Percentiles rank a stretch among this genome's conserved stretches.
Evolutionary conservation across 2,888 invertebrate species (phyloP).

Genomic region (Cantharis rufa): DNA sequence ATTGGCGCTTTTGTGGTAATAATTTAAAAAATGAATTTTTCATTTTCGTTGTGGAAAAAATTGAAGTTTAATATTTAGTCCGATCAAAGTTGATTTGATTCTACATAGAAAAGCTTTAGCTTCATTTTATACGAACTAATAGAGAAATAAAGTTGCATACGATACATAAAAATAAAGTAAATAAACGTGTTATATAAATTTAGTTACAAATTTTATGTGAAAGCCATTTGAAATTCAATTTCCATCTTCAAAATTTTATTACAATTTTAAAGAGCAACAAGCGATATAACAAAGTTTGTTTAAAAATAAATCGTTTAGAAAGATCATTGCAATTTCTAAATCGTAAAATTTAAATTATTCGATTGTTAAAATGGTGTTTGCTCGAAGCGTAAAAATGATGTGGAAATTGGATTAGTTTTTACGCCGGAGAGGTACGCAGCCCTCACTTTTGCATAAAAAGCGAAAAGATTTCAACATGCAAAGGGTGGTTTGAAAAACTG

Average conservation of each 20-base stretch:
- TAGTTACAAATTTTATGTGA: neutral
- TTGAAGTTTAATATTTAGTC: neutral
- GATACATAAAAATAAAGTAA: neutral
- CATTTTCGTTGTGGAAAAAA: neutral
- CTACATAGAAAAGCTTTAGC: neutral
- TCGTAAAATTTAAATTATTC: neutral
- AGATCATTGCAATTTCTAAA: neutral
- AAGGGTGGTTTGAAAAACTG: neutral
- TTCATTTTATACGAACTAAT: neutral
- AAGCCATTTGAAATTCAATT: neutral
- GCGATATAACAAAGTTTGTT: neutral
- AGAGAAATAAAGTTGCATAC: neutral
- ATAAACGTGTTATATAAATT: neutral
- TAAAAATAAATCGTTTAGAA: neutral
- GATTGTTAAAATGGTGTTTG: neutral
- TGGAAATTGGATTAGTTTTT: neutral
- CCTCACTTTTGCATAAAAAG: neutral
- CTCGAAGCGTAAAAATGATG: neutral
- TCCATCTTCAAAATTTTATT: neutral
- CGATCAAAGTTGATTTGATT: neutral
- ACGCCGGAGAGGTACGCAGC: neutral
- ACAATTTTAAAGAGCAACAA: neutral
- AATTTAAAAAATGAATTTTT: neutral
- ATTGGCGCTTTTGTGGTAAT: neutral
- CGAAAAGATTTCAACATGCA: neutral